Conservation (phyloP, 1,140 invertebrate species). For the Tetramorium simillimum region DNA sequence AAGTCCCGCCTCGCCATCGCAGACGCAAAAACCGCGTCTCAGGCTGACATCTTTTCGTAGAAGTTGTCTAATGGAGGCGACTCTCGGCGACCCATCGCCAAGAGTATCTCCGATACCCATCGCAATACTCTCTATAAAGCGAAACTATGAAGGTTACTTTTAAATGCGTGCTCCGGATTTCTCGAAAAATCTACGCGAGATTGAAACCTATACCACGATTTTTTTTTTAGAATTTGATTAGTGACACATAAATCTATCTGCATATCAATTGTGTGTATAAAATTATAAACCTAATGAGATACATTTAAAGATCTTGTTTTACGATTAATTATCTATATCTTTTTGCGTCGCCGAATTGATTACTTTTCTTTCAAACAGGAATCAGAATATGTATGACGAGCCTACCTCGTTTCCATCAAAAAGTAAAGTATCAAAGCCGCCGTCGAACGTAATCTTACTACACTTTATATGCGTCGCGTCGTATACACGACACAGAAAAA, state of each 20-base stretch:
- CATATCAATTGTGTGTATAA: neutral
- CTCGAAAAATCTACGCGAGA: neutral
- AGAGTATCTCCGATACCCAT: neutral
- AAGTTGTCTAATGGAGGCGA: constrained; percentile 45
- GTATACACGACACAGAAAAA: constrained; percentile 28
- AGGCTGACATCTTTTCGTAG: constrained; percentile 50
- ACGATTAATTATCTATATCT: neutral
- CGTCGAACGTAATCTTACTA: constrained; percentile 6
- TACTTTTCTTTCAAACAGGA: neutral
- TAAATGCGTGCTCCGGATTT: neutral
- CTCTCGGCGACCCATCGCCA: neutral
- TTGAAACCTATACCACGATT: no score
- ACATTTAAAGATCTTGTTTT: neutral
- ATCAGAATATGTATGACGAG: constrained; percentile 2
- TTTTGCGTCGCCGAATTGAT: constrained; percentile 13
- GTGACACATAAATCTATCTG: neutral
- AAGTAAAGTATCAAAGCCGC: constrained; percentile 14
- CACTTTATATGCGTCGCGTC: constrained; percentile 43
- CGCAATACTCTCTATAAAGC: neutral
- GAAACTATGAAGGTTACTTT: neutral
- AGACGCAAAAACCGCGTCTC: constrained; percentile 15
- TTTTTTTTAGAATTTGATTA: neutral
- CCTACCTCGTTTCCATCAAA: neutral
- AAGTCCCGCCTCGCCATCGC: constrained; percentile 47
- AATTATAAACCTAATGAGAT: constrained; percentile 24